Percentiles rank a stretch among this genome's conserved stretches.
Conservation (phyloP, 2,113 vertebrate species). For the Aspidoscelis tigris region DNA sequence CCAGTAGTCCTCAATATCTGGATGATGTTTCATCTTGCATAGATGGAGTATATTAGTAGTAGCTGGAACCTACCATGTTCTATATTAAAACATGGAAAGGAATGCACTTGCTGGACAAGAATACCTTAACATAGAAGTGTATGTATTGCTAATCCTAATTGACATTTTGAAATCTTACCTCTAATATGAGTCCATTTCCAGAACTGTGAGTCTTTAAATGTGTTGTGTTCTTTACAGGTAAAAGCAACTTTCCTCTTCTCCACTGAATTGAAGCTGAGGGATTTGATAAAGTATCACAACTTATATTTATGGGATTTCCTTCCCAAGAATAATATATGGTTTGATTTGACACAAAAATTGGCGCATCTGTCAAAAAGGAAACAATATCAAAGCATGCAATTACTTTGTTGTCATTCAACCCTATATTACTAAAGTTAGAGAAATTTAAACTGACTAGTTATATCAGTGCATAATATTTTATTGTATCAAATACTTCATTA, state of each 20-base stretch:
- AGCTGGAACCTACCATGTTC: too few species aligned
- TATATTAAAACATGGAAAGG: too few species aligned
- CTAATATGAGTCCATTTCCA: conserved; percentile 88
- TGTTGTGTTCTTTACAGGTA: conserved; percentile 85
- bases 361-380: conserved; percentile 84
- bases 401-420: neutral
- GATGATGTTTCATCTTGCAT: too few species aligned
- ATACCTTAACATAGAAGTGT: neutral
- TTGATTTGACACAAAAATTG: conserved; percentile 93
- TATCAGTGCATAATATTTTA: accelerated
- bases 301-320: conserved; percentile 97
- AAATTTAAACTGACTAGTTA: neutral
- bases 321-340: conserved; percentile 97
- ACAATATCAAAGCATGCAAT: conserved; percentile 16
- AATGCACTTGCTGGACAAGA: too few species aligned
- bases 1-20: too few species aligned
- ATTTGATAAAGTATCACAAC: conserved; percentile 94
- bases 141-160: neutral
- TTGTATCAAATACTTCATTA: neutral
- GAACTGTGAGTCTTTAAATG: conserved; percentile 85
- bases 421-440: neutral
- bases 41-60: too few species aligned
- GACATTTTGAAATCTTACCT: conserved; percentile 78
- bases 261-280: conserved; percentile 91
- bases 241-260: conserved; percentile 89